Percentiles rank a stretch among this genome's conserved stretches.
phyloP scores from a whole-genome alignment of 2,797 vertebrate species.

The Lagodon rhomboides region DNA sequence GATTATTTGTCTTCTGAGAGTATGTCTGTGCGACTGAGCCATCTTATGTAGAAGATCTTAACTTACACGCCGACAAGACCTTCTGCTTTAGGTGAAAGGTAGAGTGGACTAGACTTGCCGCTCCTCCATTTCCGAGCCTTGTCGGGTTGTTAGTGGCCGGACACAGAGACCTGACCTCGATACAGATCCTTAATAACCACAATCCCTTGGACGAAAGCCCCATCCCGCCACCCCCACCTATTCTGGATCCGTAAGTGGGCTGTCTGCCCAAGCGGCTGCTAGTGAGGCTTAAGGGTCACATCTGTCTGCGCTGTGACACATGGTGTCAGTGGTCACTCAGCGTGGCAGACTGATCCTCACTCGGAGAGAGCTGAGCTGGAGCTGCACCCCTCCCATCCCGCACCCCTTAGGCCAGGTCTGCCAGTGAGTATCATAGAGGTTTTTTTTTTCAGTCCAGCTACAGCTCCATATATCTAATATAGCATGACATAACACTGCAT shows the following conservation, averaged over 20 bases:
- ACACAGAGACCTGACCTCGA: slow-evolving; percentile 82
- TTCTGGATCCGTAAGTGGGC: slow-evolving; percentile 49
- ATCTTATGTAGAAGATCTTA: slow-evolving; percentile 49
- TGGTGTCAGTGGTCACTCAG: slow-evolving; percentile 74
- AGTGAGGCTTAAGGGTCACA: slow-evolving; percentile 78
- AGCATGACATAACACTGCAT: slow-evolving; percentile 40
- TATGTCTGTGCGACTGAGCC: slow-evolving; percentile 51
- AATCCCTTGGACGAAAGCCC: slow-evolving; percentile 74
- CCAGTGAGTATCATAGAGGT: slow-evolving; percentile 46
- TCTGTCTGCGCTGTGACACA: slow-evolving; percentile 75
- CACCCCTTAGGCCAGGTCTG: slow-evolving; percentile 48
- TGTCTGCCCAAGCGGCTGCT: slow-evolving; percentile 60
- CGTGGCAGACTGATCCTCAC: slow-evolving; percentile 63
- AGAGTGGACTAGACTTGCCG: slow-evolving; percentile 28
- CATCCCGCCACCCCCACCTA: slow-evolving; percentile 32
- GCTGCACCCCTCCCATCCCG: slow-evolving; percentile 21
- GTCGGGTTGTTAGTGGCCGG: slow-evolving; percentile 52
- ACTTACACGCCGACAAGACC: slow-evolving; percentile 38
- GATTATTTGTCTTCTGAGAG: slow-evolving; percentile 79
- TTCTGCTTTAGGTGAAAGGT: slow-evolving; percentile 61
- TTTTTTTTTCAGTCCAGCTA: slow-evolving; percentile 32
- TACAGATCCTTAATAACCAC: slow-evolving; percentile 81
- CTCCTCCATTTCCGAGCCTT: slow-evolving; percentile 57
- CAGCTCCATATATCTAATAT: slow-evolving; percentile 42
- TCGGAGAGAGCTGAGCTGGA: slow-evolving; percentile 48